These are phyloP conservation scores for Gryon sp. DNA, from an alignment of 1,140 invertebrate genomes.

Conservation along the genomic window DNA sequence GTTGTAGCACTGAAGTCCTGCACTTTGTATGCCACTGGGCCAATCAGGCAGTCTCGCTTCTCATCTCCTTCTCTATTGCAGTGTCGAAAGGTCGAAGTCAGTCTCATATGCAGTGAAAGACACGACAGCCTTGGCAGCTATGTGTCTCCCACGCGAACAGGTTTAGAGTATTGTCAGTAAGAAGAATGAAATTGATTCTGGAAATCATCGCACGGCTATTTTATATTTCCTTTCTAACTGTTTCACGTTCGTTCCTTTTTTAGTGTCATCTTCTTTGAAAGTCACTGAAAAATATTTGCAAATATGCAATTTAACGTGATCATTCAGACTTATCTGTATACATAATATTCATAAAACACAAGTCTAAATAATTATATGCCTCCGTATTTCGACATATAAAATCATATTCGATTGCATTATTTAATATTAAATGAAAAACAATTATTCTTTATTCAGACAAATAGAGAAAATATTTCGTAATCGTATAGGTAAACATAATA, in stretches of 20 bases:
- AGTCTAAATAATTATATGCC: conserved; percentile 19
- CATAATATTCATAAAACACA: conserved; percentile 44
- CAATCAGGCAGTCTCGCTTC: conserved; percentile 72
- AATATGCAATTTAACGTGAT: conserved; percentile 12
- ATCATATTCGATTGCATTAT: conserved; percentile 14
- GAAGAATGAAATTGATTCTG: conserved; percentile 46
- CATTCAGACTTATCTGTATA: neutral
- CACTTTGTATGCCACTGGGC: conserved; percentile 78
- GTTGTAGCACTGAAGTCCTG: conserved; percentile 20
- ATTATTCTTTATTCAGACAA: too few species aligned
- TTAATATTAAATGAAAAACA: too few species aligned
- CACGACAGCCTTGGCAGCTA: conserved; percentile 63
- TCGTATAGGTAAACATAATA: too few species aligned
- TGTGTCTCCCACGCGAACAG: conserved; percentile 43
- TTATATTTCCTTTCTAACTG: conserved; percentile 25
- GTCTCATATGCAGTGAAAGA: conserved; percentile 48
- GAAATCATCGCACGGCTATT: conserved; percentile 22
- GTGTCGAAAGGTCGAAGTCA: conserved; percentile 58
- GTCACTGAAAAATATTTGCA: conserved; percentile 9
- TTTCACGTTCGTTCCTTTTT: conserved; percentile 29
- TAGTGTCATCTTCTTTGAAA: conserved; percentile 10
- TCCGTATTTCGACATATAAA: conserved; percentile 12
- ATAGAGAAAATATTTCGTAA: too few species aligned
- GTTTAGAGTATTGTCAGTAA: conserved; percentile 32
- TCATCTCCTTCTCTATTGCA: conserved; percentile 52